Evolutionary conservation across 2,113 vertebrate species (phyloP).

Genomic region (Nothoprocta perdicaria): DNA sequence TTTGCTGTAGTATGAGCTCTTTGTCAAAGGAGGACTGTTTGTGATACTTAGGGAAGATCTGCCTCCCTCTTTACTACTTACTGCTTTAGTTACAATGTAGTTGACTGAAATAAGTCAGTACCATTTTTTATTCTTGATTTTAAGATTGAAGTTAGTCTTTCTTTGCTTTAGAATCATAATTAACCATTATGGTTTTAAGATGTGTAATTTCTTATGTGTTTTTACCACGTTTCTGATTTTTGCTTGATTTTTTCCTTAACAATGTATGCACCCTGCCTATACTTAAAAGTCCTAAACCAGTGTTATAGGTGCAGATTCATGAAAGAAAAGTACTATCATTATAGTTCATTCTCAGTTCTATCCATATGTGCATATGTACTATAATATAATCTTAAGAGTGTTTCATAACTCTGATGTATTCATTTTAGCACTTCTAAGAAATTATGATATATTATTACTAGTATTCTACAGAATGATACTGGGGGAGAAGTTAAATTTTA

Average conservation of each 20-base stretch:
- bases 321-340: not conserved
- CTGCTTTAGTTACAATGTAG: not conserved
- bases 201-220: not conserved
- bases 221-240: not conserved
- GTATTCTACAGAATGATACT: no score
- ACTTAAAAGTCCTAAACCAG: not conserved
- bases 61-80: not conserved
- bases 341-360: not conserved
- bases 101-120: not conserved
- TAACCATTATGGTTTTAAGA: not conserved
- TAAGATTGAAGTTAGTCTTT: not conserved
- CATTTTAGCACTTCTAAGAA: no score
- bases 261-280: not conserved
- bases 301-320: not conserved
- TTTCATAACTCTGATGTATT: no score
- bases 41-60: not conserved
- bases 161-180: not conserved
- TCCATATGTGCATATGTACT: not conserved
- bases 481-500: no score
- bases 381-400: not conserved
- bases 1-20: not conserved
- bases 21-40: not conserved
- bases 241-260: not conserved
- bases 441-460: no score
- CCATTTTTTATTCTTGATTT: not conserved